Conservation (phyloP, 2,888 invertebrate species). For the Linyphia triangularis region DNA sequence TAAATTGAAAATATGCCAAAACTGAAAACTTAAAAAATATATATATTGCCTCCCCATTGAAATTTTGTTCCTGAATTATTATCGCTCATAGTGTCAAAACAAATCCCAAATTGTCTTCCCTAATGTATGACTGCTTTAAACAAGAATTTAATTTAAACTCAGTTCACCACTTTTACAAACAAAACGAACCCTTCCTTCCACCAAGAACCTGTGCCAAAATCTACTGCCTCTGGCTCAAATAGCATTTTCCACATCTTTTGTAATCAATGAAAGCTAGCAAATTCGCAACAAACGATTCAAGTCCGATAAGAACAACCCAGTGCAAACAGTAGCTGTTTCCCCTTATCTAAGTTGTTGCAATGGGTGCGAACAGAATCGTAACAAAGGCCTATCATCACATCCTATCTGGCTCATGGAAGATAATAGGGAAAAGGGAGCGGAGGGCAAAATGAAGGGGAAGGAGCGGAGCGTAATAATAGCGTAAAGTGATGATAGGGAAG, state of each 20-base stretch:
- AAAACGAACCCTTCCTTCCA: neutral
- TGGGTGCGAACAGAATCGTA: conserved; percentile 60
- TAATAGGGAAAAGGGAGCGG: conserved; percentile 44
- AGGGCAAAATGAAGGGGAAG: conserved; percentile 53
- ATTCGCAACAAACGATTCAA: conserved; percentile 55
- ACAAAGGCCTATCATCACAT: conserved; percentile 68
- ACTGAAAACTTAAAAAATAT: too few relatives aligned
- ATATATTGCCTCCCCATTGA: too few relatives aligned
- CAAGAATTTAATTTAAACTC: too few relatives aligned
- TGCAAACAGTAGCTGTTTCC: conserved; percentile 57
- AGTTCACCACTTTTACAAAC: neutral
- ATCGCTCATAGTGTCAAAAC: too few relatives aligned
- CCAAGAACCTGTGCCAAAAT: conserved; percentile 35
- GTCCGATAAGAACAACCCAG: conserved; percentile 44
- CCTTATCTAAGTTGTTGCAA: conserved; percentile 67
- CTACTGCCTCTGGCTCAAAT: conserved; percentile 15
- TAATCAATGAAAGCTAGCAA: conserved; percentile 68
- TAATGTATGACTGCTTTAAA: too few relatives aligned
- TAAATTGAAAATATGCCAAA: too few relatives aligned
- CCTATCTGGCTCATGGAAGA: conserved; percentile 56
- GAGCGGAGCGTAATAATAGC: conserved; percentile 66
- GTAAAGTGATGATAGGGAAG: conserved; percentile 64
- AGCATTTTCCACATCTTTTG: conserved; percentile 59
- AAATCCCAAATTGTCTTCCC: too few relatives aligned
- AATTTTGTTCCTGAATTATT: too few relatives aligned